A percentile compares a stretch with the other conserved stretches of the same genome.
Evolutionary conservation across 2,888 invertebrate genomes (phyloP).

Genomic region (Oligia strigilis): DNA sequence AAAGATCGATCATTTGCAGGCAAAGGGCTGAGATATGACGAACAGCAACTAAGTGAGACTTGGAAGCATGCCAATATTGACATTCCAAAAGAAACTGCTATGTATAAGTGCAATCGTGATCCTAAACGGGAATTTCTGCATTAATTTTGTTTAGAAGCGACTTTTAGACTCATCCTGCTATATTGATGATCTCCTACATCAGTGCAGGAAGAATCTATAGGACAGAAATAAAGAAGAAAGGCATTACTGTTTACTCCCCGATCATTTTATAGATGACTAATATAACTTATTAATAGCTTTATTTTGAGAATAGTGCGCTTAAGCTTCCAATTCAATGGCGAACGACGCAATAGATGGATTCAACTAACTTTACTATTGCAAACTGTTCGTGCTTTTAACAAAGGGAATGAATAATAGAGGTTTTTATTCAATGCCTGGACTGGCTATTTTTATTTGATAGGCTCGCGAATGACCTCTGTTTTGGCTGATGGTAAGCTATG

Average conservation of each 20-base stretch:
- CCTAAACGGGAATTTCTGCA: conserved; percentile 15
- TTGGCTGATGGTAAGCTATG: neutral
- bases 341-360: conserved; percentile 8
- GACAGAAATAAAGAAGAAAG: neutral
- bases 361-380: neutral
- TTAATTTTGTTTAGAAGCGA: neutral
- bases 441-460: neutral
- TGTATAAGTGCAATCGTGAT: neutral
- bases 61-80: conserved; percentile 32
- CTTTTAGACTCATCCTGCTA: neutral
- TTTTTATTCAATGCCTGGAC: neutral
- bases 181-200: neutral
- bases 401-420: neutral
- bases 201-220: conserved; percentile 1
- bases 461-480: neutral
- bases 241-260: neutral
- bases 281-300: conserved; percentile 1
- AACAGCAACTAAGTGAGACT: conserved; percentile 3
- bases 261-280: conserved; percentile 4
- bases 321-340: neutral
- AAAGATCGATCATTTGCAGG: neutral
- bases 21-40: conserved; percentile 8
- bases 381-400: neutral
- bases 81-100: conserved; percentile 28
- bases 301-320: conserved; percentile 9